Percentiles rank a stretch among this genome's conserved stretches.
phyloP scores from a whole-genome alignment of 2,797 vertebrate genomes.

The Melanotaenia boesemani region DNA sequence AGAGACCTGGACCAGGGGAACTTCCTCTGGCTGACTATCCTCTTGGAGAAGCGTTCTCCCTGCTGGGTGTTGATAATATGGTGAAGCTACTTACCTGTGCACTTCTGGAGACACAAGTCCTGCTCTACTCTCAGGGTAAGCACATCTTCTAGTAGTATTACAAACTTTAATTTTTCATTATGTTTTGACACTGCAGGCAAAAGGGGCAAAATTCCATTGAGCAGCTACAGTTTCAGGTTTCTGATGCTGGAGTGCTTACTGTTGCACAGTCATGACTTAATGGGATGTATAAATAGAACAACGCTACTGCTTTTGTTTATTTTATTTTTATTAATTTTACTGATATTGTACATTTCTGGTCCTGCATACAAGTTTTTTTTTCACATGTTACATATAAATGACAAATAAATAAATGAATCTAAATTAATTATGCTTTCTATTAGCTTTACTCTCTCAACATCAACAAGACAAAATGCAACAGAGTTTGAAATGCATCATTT shows the following conservation, averaged over 20 bases:
- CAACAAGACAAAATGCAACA: too few relatives aligned
- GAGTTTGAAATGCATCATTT: not conserved
- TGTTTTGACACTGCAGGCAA: not conserved
- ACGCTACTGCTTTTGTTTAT: not conserved
- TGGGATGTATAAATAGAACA: not conserved
- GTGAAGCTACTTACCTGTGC: conserved; percentile 95
- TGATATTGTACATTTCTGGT: too few relatives aligned
- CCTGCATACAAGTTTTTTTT: too few relatives aligned
- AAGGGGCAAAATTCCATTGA: not conserved
- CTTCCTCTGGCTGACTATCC: conserved; percentile 94
- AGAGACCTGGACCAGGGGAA: conserved; percentile 91
- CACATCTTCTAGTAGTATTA: not conserved
- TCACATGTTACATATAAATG: too few relatives aligned
- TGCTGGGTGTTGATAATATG: conserved; percentile 94
- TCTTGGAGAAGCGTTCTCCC: conserved; percentile 89
- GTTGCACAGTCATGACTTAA: not conserved
- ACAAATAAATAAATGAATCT: too few relatives aligned
- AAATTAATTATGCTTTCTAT: too few relatives aligned
- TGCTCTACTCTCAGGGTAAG: conserved; percentile 95
- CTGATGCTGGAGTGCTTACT: not conserved
- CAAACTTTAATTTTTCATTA: not conserved
- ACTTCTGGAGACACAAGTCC: conserved; percentile 96
- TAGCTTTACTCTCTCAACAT: too few relatives aligned
- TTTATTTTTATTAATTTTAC: not conserved
- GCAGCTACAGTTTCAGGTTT: conserved; percentile 11